Evolutionary conservation across 2,113 vertebrate species (phyloP).

Genomic region (Micronycteris hirsuta): DNA sequence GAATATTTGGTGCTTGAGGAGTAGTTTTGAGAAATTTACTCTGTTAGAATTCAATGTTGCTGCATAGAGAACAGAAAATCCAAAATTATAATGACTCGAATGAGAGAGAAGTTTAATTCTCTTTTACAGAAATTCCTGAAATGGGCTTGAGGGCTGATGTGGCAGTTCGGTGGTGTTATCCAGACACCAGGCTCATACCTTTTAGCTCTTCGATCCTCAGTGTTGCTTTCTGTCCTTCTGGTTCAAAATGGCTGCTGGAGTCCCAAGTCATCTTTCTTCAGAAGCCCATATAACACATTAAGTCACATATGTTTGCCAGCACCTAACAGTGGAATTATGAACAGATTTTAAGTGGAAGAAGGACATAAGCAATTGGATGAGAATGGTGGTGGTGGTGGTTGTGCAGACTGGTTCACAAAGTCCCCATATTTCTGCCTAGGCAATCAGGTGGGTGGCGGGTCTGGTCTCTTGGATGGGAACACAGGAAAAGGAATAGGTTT

Average conservation of each 20-base stretch:
- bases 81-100: neutral
- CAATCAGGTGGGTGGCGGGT: neutral
- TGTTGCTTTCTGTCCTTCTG: neutral
- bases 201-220: neutral
- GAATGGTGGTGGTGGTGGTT: fast-evolving
- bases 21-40: neutral
- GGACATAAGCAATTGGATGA: neutral
- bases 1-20: neutral
- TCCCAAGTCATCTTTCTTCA: neutral
- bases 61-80: neutral
- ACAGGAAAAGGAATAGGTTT: neutral
- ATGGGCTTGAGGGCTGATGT: neutral
- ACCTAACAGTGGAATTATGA: neutral
- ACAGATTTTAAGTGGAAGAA: neutral
- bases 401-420: neutral
- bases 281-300: neutral
- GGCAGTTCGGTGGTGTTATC: neutral
- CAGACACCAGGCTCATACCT: neutral
- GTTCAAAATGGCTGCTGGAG: neutral
- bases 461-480: neutral
- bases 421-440: neutral
- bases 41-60: neutral
- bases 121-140: neutral
- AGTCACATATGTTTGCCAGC: neutral
- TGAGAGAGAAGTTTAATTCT: neutral